phyloP scores from a whole-genome alignment of 2,113 vertebrate genomes.

The Cryptomyrus ogoouensis region DNA sequence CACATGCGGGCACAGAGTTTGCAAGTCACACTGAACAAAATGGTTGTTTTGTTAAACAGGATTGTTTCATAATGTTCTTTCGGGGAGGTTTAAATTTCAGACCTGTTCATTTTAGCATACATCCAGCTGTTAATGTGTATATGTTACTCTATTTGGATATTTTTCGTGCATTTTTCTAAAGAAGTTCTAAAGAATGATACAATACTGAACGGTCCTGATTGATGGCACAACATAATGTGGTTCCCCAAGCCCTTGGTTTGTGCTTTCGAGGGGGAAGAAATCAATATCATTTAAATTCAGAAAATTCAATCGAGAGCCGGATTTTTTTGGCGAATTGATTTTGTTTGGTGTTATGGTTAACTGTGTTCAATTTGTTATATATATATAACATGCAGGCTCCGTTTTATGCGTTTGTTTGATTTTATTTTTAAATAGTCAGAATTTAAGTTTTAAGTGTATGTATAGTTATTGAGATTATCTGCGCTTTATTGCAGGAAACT shows the following conservation, averaged over 20 bases:
- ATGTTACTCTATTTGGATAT: background rate
- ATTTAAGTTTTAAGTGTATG: background rate
- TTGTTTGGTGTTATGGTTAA: background rate
- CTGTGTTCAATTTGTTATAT: background rate
- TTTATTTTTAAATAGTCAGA: background rate
- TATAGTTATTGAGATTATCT: background rate
- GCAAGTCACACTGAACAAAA: constrained; percentile 4
- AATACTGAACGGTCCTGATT: background rate
- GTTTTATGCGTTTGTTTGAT: background rate
- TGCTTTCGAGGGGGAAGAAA: background rate
- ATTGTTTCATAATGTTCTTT: too few relatives aligned
- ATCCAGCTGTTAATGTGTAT: background rate
- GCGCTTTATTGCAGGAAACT: background rate
- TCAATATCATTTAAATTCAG: background rate
- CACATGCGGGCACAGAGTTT: background rate
- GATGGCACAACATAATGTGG: background rate
- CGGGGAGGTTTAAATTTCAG: background rate
- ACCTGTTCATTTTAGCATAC: background rate
- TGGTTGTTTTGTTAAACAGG: background rate
- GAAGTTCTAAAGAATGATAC: background rate
- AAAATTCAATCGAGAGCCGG: too few relatives aligned
- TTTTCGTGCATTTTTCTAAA: background rate
- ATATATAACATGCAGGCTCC: background rate
- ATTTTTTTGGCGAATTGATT: background rate
- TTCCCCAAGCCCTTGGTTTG: background rate